These are phyloP conservation scores for Ceyx melanurus DNA, from an alignment of 2,113 vertebrate species.

Conservation along the genomic window DNA sequence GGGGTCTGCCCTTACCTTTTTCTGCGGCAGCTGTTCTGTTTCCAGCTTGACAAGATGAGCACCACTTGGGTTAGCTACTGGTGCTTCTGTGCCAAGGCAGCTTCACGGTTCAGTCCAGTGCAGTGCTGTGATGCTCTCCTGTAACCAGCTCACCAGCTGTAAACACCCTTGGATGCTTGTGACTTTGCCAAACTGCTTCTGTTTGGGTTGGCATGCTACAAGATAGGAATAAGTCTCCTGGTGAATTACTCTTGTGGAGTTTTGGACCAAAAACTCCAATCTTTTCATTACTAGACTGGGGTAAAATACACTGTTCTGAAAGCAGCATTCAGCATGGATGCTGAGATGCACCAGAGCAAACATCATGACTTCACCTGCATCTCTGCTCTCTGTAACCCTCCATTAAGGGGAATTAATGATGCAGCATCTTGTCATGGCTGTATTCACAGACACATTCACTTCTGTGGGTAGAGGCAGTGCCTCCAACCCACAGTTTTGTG, in stretches of 20 bases:
- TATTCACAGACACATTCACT: background rate
- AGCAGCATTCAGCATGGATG: background rate
- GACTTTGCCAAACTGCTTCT: background rate
- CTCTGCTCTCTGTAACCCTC: background rate
- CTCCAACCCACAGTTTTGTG: background rate
- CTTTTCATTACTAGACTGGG: background rate
- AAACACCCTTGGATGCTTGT: background rate
- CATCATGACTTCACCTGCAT: background rate
- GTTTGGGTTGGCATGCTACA: background rate
- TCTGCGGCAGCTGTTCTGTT: background rate
- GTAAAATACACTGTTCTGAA: background rate
- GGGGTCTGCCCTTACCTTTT: background rate
- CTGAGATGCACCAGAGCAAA: background rate
- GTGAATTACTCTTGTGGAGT: background rate
- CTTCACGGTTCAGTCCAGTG: background rate
- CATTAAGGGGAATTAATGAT: background rate
- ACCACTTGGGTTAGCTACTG: fast-evolving
- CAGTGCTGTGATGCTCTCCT: background rate
- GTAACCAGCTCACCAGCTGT: background rate
- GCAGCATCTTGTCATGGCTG: background rate
- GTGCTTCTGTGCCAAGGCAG: background rate
- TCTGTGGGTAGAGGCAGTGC: background rate
- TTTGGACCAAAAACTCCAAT: background rate
- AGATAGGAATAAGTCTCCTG: background rate
- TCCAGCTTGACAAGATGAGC: background rate